Evolutionary conservation across 2,113 vertebrate species (phyloP).

Genomic region (Phrynosoma platyrhinos): DNA sequence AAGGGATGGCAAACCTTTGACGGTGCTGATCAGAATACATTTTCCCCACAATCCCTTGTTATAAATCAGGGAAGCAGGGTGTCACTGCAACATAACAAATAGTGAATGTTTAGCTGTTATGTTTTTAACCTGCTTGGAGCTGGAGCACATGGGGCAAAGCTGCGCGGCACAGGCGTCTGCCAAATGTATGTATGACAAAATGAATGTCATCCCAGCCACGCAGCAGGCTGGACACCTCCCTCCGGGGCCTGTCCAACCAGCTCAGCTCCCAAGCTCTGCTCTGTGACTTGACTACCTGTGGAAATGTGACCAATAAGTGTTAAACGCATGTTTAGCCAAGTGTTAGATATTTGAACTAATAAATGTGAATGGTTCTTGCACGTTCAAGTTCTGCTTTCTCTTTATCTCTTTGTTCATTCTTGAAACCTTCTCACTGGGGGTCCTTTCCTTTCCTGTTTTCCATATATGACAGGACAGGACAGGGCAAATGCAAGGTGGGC

Average conservation of each 20-base stretch:
- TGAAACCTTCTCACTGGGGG: no score
- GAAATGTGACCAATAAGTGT: constrained; percentile 98
- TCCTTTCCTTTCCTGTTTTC: no score
- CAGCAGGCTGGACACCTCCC: no score
- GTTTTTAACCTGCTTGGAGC: constrained; percentile 29
- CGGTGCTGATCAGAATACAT: neutral
- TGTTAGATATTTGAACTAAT: constrained; percentile 96
- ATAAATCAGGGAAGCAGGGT: constrained; percentile 74
- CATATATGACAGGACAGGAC: no score
- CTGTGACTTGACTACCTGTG: constrained; percentile 98
- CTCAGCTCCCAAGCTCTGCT: constrained; percentile 74
- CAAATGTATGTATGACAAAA: constrained; percentile 37
- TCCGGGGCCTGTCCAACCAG: neutral
- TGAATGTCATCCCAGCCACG: constrained; percentile 64
- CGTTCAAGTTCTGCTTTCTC: neutral
- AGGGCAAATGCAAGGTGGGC: neutral
- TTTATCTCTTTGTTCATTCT: accelerated
- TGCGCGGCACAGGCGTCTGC: accelerated
- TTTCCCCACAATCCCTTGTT: constrained; percentile 71
- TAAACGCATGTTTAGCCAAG: constrained; percentile 97
- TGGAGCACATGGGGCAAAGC: constrained; percentile 3
- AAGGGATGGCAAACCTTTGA: neutral
- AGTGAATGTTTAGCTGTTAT: constrained; percentile 53
- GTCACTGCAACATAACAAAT: constrained; percentile 61
- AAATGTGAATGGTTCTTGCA: constrained; percentile 98